Percentiles rank a stretch among this genome's conserved stretches.
phyloP scores from a whole-genome alignment of 2,888 invertebrate species.

The Dolichomitus sp. region DNA sequence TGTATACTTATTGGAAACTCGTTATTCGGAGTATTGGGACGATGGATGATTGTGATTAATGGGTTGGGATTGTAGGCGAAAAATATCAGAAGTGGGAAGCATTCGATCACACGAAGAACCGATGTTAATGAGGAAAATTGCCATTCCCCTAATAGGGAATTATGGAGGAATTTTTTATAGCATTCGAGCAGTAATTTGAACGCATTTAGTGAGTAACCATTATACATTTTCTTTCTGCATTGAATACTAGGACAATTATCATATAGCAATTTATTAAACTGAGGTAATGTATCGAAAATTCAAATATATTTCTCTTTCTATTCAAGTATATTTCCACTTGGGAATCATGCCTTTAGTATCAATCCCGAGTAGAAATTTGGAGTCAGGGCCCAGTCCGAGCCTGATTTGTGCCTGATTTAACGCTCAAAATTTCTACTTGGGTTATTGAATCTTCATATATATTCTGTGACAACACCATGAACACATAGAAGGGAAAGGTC shows the following conservation, averaged over 20 bases:
- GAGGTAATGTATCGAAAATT: too few species aligned
- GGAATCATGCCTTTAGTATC: too few species aligned
- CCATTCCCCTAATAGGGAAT: background rate
- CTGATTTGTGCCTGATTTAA: too few species aligned
- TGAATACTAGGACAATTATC: background rate
- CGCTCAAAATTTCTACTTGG: too few species aligned
- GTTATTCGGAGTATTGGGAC: constrained; percentile 33
- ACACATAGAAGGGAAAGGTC: too few species aligned
- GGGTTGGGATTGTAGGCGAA: constrained; percentile 29
- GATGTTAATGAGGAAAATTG: constrained; percentile 29
- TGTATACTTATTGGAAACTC: constrained; percentile 18
- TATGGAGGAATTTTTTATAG: background rate
- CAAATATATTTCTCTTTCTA: too few species aligned
- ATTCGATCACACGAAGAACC: constrained; percentile 53
- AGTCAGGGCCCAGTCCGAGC: too few species aligned
- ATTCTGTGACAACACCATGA: too few species aligned
- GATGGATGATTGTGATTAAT: constrained; percentile 12
- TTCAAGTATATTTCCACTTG: too few species aligned
- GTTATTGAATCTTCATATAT: too few species aligned
- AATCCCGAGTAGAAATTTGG: too few species aligned
- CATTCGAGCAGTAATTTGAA: background rate
- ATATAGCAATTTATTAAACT: too few species aligned
- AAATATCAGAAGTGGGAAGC: constrained; percentile 17
- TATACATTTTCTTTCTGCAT: background rate
- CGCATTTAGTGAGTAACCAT: background rate